Percentiles rank a stretch among this genome's conserved stretches.
Conservation (phyloP, 2,888 invertebrate species). For the Dorcus parallelipipedus region DNA sequence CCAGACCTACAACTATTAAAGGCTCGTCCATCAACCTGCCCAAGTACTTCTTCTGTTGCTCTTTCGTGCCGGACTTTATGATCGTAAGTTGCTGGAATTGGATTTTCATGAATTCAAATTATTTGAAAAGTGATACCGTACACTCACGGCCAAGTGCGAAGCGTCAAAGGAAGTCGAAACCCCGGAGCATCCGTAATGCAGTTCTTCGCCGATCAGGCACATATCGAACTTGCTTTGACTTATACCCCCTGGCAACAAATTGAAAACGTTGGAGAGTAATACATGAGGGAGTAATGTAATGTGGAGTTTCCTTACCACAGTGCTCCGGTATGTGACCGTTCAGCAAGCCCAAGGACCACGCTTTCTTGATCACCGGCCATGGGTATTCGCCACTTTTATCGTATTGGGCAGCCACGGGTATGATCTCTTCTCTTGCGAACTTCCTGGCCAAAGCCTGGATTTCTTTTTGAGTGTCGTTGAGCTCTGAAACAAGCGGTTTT, state of each 20-base stretch:
- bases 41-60: constrained; percentile 92
- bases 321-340: constrained; percentile 79
- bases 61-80: constrained; percentile 76
- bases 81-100: constrained; percentile 72
- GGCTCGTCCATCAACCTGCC: constrained; percentile 89
- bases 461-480: constrained; percentile 70
- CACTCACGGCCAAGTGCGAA: constrained; percentile 70
- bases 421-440: constrained; percentile 85
- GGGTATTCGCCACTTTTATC: constrained; percentile 90
- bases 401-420: constrained; percentile 82
- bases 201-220: constrained; percentile 79
- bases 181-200: constrained; percentile 88
- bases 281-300: background rate
- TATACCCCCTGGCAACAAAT: constrained; percentile 61
- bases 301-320: constrained; percentile 54
- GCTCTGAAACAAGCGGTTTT: constrained; percentile 41
- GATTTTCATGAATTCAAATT: too few relatives aligned
- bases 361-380: constrained; percentile 91
- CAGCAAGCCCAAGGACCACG: constrained; percentile 80
- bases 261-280: background rate
- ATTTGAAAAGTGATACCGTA: too few relatives aligned
- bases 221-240: constrained; percentile 68
- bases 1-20: constrained; percentile 74
- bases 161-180: constrained; percentile 84
- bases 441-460: constrained; percentile 77